Percentiles rank a stretch among this genome's conserved stretches.
phyloP scores from a whole-genome alignment of 2,888 invertebrate genomes.

The Dasysyrphus albostriatus region DNA sequence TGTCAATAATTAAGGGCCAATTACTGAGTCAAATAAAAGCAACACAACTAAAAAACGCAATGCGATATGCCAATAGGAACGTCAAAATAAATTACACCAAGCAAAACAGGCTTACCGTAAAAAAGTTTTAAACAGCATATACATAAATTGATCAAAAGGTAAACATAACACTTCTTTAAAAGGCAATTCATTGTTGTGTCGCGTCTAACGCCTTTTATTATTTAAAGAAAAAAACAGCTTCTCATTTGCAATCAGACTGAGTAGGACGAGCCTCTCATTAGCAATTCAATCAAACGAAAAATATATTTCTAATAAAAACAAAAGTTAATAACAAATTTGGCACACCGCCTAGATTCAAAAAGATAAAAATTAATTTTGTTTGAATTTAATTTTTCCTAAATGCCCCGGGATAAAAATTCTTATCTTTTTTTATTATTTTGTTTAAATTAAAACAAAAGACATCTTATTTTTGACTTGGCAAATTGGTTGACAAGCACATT shows the following conservation, averaged over 20 bases:
- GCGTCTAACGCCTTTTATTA: conserved; percentile 21
- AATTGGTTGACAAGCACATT: conserved; percentile 8
- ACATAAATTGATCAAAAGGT: not conserved
- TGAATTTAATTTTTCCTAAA: not conserved
- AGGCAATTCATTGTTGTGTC: conserved; percentile 4
- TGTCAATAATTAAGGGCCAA: too few species aligned
- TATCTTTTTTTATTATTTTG: not conserved
- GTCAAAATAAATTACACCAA: not conserved
- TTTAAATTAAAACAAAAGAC: conserved; percentile 7
- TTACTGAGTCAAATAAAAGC: too few species aligned
- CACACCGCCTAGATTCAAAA: conserved; percentile 7
- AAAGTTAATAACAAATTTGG: conserved; percentile 12
- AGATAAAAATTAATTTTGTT: not conserved
- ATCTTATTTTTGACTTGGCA: conserved; percentile 16
- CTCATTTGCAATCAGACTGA: conserved; percentile 19
- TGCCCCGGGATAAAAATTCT: not conserved
- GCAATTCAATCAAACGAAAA: not conserved
- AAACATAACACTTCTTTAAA: conserved; percentile 22
- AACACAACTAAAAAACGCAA: not conserved
- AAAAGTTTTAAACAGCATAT: not conserved
- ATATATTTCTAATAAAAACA: not conserved
- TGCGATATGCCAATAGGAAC: not conserved
- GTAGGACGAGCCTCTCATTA: conserved; percentile 27
- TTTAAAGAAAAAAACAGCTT: not conserved
- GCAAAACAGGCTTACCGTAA: not conserved